Evolutionary conservation across 2,113 vertebrate genomes (phyloP).

Genomic region (Eurystomus gularis): DNA sequence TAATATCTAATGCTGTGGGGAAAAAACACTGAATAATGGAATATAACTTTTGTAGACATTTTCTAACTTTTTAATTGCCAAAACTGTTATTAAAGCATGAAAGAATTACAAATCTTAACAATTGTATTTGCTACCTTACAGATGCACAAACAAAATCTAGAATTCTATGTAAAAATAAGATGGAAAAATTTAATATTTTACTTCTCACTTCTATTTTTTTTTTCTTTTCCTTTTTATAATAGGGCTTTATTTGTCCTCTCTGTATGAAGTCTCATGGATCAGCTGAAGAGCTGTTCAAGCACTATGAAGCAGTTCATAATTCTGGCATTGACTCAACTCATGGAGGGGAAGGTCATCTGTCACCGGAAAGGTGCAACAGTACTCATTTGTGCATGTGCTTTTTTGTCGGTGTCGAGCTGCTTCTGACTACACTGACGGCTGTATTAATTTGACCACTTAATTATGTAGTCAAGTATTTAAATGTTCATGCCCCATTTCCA

Average conservation of each 20-base stretch:
- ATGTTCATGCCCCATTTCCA: neutral
- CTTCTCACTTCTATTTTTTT: neutral
- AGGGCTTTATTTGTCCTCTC: conserved; percentile 99
- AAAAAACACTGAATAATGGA: neutral
- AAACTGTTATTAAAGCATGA: neutral
- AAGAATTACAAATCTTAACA: neutral
- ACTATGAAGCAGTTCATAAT: conserved; percentile 95
- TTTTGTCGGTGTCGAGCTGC: neutral
- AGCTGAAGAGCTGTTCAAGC: conserved; percentile 96
- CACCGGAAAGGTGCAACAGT: conserved; percentile 82
- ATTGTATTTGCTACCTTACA: neutral
- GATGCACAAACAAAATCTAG: neutral
- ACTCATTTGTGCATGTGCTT: conserved; percentile 11
- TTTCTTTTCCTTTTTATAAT: conserved; percentile 1
- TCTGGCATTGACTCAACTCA: conserved; percentile 83
- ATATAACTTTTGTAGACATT: neutral
- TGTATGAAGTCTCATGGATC: conserved; percentile 99
- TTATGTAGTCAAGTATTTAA: neutral
- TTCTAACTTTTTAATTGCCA: neutral
- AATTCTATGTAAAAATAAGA: neutral
- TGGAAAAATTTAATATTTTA: neutral
- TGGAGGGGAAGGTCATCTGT: conserved; percentile 78
- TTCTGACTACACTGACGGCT: conserved; percentile 1
- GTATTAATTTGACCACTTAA: neutral
- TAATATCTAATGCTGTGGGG: neutral